Evolutionary conservation across 2,113 vertebrate species (phyloP), one percentile per base, ranked within the genome.

Genomic region (Pomatostomus ruficeps): DNA sequence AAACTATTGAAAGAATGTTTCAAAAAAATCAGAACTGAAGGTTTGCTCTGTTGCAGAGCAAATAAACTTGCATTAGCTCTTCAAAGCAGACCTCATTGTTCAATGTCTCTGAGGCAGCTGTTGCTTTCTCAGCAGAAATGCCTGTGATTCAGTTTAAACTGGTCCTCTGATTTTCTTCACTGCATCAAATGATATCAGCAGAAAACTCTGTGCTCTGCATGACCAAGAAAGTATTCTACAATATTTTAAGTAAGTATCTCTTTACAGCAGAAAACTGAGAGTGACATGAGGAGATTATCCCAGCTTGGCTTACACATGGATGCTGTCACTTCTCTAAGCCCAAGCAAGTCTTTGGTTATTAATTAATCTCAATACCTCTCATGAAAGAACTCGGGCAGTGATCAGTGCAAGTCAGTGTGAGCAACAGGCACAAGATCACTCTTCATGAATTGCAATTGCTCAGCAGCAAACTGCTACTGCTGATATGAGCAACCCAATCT

Each of bases 1-100:
- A 97, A 98, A 96, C 45, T 38, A 78, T 78, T 88, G 80, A 97
- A 98, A 96, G 96, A 97, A 98, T 96, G 96, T 95, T 97, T 95
- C 2, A 83, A 93, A 95, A 93, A 91, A 84, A 85, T 36, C 75
- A 82, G 91, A 92, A 91, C 73, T 74, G 74, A 89, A 94, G 52
- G 38, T 96, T 89, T 94, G 84, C 51, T 75, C 36, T 95, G 75
- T 92, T 86, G 82, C 81, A 91, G 81, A 92, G 77, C 93, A 96
- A 96, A 95, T 91, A 95, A 93, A 90, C 84, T 95, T 96, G 77
- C 43, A 91, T 31, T 93, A 85, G 65, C 75, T 91, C 74, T 96
- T 95, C 95, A 92, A 78, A 94, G 84, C 68, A 91, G 91, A 72
- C 33, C 87, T 85, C 57, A 85, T 91, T 97, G 89, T 93, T 97